These are phyloP conservation scores for Macrostomum cliftonense DNA, from an alignment of 2,888 invertebrate genomes.

Conservation along the genomic window DNA sequence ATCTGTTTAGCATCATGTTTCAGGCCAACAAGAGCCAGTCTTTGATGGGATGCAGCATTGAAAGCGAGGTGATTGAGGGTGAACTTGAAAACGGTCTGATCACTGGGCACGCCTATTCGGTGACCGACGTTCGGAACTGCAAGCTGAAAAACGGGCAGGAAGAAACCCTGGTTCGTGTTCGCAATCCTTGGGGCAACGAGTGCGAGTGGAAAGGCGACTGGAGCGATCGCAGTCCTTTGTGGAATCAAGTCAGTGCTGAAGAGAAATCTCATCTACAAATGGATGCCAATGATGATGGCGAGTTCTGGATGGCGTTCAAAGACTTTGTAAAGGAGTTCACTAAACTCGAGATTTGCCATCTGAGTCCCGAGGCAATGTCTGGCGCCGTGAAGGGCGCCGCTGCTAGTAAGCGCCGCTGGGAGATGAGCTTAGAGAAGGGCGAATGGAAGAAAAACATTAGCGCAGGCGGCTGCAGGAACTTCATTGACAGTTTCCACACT, in stretches of 20 bases:
- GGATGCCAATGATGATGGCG: conserved; percentile 10
- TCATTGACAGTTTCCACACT: conserved; percentile 6
- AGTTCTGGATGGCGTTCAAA: conserved; percentile 42
- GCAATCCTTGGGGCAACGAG: conserved; percentile 15
- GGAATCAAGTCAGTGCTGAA: conserved; percentile 6
- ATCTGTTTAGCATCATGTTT: conserved; percentile 37
- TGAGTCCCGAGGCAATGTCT: conserved; percentile 71
- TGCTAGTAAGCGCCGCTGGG: conserved; percentile 46
- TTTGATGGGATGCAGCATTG: conserved; percentile 82
- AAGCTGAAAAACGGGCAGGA: background rate
- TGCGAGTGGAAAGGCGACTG: conserved; percentile 15
- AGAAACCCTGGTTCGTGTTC: conserved; percentile 10
- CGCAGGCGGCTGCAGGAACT: conserved; percentile 89
- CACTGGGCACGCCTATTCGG: conserved; percentile 76
- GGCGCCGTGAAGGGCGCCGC: conserved; percentile 21
- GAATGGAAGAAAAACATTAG: conserved; percentile 77
- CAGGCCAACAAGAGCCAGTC: conserved; percentile 76
- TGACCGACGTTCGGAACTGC: conserved; percentile 50
- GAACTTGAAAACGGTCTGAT: conserved; percentile 63
- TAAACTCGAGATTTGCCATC: conserved; percentile 80
- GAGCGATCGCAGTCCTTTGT: conserved; percentile 11
- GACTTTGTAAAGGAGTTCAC: conserved; percentile 68
- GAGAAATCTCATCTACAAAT: conserved; percentile 4
- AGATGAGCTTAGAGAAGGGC: conserved; percentile 74
- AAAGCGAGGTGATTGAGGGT: conserved; percentile 54